A percentile compares a stretch with the other conserved stretches of the same genome.
Conservation (phyloP, 2,797 vertebrate species). For the Chloroceryle inda region DNA sequence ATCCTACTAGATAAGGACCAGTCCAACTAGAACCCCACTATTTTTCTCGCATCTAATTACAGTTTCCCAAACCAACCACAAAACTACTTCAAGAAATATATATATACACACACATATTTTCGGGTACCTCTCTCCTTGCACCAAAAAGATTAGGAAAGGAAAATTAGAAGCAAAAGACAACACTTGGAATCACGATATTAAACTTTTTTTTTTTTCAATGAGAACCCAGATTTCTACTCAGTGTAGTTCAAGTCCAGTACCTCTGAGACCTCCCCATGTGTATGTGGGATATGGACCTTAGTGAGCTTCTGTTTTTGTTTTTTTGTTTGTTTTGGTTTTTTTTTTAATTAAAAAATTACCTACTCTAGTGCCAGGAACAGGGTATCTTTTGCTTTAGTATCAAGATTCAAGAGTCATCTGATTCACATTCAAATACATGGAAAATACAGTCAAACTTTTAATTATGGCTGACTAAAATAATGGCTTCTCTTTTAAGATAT, state of each 20-base stretch:
- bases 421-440: background rate
- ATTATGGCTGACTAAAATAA: slow-evolving; percentile 31
- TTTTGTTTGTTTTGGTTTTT: too few relatives aligned
- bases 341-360: background rate
- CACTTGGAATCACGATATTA: background rate
- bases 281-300: background rate
- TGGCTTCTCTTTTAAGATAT: background rate
- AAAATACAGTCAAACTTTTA: background rate
- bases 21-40: background rate
- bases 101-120: background rate
- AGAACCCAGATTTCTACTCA: background rate
- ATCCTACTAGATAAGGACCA: background rate
- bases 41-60: background rate
- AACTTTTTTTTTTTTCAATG: background rate
- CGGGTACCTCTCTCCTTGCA: background rate
- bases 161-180: background rate
- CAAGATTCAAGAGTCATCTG: background rate
- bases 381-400: background rate
- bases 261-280: background rate
- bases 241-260: too few relatives aligned
- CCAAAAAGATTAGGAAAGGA: background rate
- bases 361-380: background rate
- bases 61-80: background rate
- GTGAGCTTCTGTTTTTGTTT: too few relatives aligned
- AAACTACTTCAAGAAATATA: background rate